These are phyloP conservation scores for Danio jaintianensis DNA, from an alignment of 2,797 vertebrate genomes.

Conservation along the genomic window DNA sequence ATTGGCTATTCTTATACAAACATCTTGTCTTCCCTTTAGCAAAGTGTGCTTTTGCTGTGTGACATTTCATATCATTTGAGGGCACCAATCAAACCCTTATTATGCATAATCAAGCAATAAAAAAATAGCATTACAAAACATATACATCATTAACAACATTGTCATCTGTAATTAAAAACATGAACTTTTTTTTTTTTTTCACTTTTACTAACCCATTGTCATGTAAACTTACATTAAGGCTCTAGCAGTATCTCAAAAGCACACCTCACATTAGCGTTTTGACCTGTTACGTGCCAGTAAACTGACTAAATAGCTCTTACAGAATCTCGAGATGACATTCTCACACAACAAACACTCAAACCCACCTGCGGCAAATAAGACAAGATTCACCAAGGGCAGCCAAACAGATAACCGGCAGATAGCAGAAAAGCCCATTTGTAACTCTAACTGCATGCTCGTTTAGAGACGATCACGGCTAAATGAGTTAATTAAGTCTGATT, in stretches of 20 bases:
- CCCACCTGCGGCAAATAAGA: constrained; percentile 39
- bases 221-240: too few species aligned
- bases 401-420: constrained; percentile 50
- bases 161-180: too few species aligned
- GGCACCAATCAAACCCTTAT: too few species aligned
- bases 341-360: constrained; percentile 7
- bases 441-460: constrained; percentile 48
- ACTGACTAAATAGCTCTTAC: constrained; percentile 1
- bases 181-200: too few species aligned
- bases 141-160: neutral
- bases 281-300: neutral
- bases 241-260: neutral
- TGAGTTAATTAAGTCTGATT: constrained; percentile 68
- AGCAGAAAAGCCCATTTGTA: constrained; percentile 54
- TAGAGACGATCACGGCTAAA: constrained; percentile 58
- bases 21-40: too few species aligned
- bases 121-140: too few species aligned
- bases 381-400: constrained; percentile 20
- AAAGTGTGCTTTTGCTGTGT: too few species aligned
- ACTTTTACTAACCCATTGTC: too few species aligned
- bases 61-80: too few species aligned
- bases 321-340: neutral
- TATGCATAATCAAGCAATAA: too few species aligned
- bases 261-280: neutral
- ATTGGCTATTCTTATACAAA: too few species aligned